Conservation (phyloP, 1,140 invertebrate species). For the Copidosoma floridanum region DNA sequence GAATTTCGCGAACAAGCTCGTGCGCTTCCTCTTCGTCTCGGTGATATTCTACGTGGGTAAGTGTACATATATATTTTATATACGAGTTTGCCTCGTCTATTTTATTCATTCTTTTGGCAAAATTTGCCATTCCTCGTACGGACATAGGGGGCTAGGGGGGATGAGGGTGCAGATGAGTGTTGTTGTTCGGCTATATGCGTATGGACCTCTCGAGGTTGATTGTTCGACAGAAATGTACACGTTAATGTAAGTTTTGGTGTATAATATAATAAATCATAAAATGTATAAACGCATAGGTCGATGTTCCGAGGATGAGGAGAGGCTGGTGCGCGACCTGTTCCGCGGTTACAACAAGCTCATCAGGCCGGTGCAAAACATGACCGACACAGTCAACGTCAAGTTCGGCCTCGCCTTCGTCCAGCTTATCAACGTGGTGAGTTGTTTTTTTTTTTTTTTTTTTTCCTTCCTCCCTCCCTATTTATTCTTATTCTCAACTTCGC, state of each 20-base stretch:
- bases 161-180: too few species aligned
- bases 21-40: conserved; percentile 5
- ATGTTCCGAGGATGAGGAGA: conserved; percentile 93
- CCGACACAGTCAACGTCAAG: conserved; percentile 91
- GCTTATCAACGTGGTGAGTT: conserved; percentile 94
- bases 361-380: conserved; percentile 96
- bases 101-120: not conserved
- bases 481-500: not conserved
- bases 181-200: too few species aligned
- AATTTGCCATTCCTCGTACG: too few species aligned
- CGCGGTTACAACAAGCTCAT: conserved; percentile 98
- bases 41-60: conserved; percentile 17
- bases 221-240: too few species aligned
- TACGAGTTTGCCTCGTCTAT: not conserved
- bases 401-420: conserved; percentile 98
- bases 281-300: conserved; percentile 62
- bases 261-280: too few species aligned
- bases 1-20: conserved; percentile 1
- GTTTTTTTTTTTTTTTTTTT: not conserved
- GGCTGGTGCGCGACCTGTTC: conserved; percentile 94
- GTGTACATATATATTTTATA: too few species aligned
- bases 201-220: too few species aligned
- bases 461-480: not conserved
- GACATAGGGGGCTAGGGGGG: too few species aligned
- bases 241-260: too few species aligned